Base-by-base conservation (phyloP, 2,113 vertebrate species). In the Labeo catla region DNA sequence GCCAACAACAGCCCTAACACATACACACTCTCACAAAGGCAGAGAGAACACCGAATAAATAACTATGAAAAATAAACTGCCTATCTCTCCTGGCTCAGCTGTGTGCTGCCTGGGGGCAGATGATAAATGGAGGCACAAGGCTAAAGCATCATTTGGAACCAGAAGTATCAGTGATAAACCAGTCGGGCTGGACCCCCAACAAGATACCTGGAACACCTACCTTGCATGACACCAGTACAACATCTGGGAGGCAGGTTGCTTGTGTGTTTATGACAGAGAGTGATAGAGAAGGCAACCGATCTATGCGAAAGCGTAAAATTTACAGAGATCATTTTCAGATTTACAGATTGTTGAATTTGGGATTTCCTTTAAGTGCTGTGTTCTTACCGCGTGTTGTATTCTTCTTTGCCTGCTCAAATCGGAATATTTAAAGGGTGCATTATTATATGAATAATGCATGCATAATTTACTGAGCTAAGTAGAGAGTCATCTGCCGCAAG, bases 91-190 rank as follows among this genome's bases (percentile, higher is more conserved):
- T 73, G 68, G 82, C 66, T 73, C 68, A 73, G 82, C 82, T 84
- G 82, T 84, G 49, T 59, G 76, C 84, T 86, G 84, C 76, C 83
- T 79, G 76, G 79, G 86, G 59, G 78, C 84, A 43, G 87, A 89
- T 92, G 92, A 93, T 93, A 90, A 92, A 92, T 91, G 85, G 86
- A 65, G 68, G 50, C 66, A 90, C 90, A 89, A 59, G 81, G 77
- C 85, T 70, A 49, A 57, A 86, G 84, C 89, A 88, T 87, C 89
- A 81, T 88, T 88, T 88, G 87, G 76, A 87, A 84, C 81, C 80
- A 82, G 83, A 90, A 85, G 86, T 83, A 85, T 86, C 77, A 82
- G 84, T 47, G 87, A 92, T 90, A 91, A 91, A 90, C 65, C 74
- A 88, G 85, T 54, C 83, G 70, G 79, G 86, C 88, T 83, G 86